Evolutionary conservation across 2,888 invertebrate genomes (phyloP).

Genomic region (Phengaris arion): DNA sequence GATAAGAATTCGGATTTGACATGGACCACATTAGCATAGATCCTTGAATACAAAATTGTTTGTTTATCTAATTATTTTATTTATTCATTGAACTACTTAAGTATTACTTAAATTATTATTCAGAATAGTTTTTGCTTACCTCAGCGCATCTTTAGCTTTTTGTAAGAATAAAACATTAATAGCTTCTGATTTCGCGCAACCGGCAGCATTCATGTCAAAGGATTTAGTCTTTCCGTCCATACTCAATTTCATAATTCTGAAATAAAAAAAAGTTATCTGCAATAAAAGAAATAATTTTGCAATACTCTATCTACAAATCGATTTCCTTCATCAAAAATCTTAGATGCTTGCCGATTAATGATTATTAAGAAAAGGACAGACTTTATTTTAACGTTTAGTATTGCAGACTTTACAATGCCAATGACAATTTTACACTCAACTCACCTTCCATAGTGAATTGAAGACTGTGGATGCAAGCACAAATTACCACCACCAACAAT

Average conservation of each 20-base stretch:
- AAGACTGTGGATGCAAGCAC: slow-evolving; percentile 68
- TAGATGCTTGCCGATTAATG: too few relatives aligned
- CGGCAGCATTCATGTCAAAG: slow-evolving; percentile 76
- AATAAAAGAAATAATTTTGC: too few relatives aligned
- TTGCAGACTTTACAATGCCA: too few relatives aligned
- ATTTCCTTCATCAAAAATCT: too few relatives aligned
- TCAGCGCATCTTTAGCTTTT: slow-evolving; percentile 23
- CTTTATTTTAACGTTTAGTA: too few relatives aligned
- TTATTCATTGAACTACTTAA: background rate
- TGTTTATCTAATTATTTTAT: background rate
- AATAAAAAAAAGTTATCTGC: slow-evolving; percentile 22
- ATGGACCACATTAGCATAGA: slow-evolving; percentile 83
- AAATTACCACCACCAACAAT: slow-evolving; percentile 80
- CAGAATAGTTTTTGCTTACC: background rate
- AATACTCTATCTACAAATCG: too few relatives aligned
- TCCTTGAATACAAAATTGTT: slow-evolving; percentile 41
- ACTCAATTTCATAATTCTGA: slow-evolving; percentile 72
- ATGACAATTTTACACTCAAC: background rate
- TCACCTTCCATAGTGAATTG: slow-evolving; percentile 40
- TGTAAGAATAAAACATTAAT: slow-evolving; percentile 13
- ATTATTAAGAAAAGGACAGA: too few relatives aligned
- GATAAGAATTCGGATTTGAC: slow-evolving; percentile 83
- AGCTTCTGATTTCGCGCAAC: slow-evolving; percentile 48
- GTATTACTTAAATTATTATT: background rate
- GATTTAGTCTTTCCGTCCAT: slow-evolving; percentile 84